Conservation (phyloP, 2,797 vertebrate genomes). For the Phrynocephalus forsythii region DNA sequence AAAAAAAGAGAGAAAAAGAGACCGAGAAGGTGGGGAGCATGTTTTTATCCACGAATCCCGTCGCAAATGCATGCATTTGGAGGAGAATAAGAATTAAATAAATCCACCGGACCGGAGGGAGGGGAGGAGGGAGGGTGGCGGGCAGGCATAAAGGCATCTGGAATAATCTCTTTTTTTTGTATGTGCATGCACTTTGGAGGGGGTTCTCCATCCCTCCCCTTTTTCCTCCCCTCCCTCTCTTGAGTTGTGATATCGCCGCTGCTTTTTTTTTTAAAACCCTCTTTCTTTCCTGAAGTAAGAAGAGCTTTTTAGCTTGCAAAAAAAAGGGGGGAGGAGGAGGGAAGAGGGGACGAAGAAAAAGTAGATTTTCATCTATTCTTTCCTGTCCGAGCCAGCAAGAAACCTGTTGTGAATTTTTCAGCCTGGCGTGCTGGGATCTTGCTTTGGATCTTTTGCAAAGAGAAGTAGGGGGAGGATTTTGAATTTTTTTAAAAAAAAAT, state of each 20-base stretch:
- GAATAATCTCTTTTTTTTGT: background rate
- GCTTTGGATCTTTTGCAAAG: background rate
- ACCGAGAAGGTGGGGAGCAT: background rate
- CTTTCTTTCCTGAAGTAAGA: background rate
- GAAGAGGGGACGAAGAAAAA: background rate
- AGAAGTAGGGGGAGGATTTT: background rate
- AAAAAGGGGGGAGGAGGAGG: too few species aligned
- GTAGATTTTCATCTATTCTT: background rate
- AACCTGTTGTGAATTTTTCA: constrained; percentile 12
- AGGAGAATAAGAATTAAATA: background rate
- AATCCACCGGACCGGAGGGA: background rate
- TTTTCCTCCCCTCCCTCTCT: background rate
- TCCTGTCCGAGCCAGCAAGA: background rate
- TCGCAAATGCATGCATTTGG: background rate
- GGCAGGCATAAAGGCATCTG: background rate
- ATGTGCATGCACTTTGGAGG: background rate
- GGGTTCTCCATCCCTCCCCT: background rate
- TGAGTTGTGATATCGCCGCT: background rate
- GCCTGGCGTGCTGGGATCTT: too few species aligned
- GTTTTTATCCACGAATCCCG: background rate
- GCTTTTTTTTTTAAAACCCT: background rate
- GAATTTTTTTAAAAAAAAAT: background rate
- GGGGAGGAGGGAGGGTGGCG: background rate
- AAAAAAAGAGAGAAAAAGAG: too few species aligned
- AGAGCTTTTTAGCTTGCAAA: background rate